Evolutionary conservation across 2,113 vertebrate genomes (phyloP), one percentile per base, ranked within the genome.

Genomic region (Procavia capensis): DNA sequence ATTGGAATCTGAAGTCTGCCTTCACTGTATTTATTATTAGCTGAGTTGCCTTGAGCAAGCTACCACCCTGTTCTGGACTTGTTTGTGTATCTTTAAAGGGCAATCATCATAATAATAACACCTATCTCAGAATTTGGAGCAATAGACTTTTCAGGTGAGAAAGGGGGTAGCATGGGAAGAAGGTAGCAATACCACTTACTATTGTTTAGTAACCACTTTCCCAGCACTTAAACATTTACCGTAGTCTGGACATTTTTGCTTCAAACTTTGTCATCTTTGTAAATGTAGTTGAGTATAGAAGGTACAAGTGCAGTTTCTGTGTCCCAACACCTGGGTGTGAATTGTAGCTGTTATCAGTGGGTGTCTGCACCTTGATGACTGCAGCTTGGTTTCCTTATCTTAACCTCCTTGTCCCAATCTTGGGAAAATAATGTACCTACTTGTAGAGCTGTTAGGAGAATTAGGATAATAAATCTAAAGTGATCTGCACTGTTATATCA

Each of bases 191-290:
- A 19, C 39, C 13, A 16, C 57, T 59, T 24, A n/a, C n/a, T 59
- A 5, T 59, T 68, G 66, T 68, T 68, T 68, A 68, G 34, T 68
- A 5, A 20, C 41, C 14, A 14, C 29, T 22, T 70, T n/a, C 36
- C 20, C 66, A 27, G 13, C 57, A 1, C 50, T 63, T 9, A 1
- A 64, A 88, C 43, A 61, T 4, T 2, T 50, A 29, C 13, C n/a
- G 0, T 0, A 13, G n/a, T 61, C 63, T n/a, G 6, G 54, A 50
- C 29, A 36, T 8, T 22, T 47, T 76, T 0, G 0, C 6, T 80
- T 14, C 9, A 5, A 16, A 47, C 6, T 17, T 14, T 34, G 59
- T 29, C 19, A 0, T 72, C n/a, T 11, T 0, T 1, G 3, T 31
- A 9, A 17, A 45, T 36, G 27, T 29, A 0, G 24, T 7, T 57